Base-by-base conservation (phyloP, 2,797 vertebrate genomes). In the Chaunax sp. region DNA sequence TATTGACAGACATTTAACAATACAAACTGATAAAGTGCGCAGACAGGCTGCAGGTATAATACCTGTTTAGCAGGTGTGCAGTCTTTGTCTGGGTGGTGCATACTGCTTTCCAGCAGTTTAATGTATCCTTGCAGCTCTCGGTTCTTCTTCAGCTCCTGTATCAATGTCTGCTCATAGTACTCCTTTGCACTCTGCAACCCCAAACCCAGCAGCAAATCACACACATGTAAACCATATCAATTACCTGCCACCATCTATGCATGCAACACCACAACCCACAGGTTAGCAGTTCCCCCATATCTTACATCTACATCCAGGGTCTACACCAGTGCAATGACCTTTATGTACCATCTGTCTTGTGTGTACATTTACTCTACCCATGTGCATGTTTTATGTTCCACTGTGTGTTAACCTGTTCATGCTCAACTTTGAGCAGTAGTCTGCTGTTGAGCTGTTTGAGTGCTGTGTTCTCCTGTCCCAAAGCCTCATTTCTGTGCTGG, bases 141-240 rank as follows among this genome's bases (percentile, higher is more conserved):
- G 83, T 93, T 95, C 84, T 91, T 94, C 85, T 92, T 94, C 57
- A 94, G 84, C 78, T 95, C 94, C 69, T 93, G 92, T 83, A 95
- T 92, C 71, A 96, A 64, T 0, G 88, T 83, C 55, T 93, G 92
- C 78, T 95, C 93, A 28, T 94, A 95, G 60, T 94, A 95, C 53
- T 94, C 92, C 66, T 85, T 92, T 40, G 85, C 84, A 72, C 82
- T 82, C 90, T 93, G 81, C 53, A 80, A 47, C n/a, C 2, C 30
- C 52, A 72, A 72, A 61, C 16, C 41, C 10, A 72, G 44, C 15
- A 64, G 10, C 15, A 35, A 38, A 76, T 11, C 65, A 44, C 22
- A 64, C 22, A 57, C 54, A 46, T 19, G 11, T 46, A 59, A 53
- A 69, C 51, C 38, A 53, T 33, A 59, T 26, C 11, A 25, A 10